These are phyloP conservation scores for Speoplatyrhinus poulsoni DNA, from an alignment of 2,113 vertebrate genomes.

Conservation along the genomic window DNA sequence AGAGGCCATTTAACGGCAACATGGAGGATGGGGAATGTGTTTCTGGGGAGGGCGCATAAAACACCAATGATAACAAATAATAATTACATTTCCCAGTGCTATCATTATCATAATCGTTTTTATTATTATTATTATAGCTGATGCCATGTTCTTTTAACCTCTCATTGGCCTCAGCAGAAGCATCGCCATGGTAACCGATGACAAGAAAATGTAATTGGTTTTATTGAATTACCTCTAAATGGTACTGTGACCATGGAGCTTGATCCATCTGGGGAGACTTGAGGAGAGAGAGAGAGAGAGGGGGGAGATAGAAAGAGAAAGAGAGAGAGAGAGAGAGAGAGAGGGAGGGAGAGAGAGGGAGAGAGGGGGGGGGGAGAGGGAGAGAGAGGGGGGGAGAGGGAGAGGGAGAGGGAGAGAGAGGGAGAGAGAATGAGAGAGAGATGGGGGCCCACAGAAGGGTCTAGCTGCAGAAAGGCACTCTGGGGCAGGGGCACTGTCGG, in stretches of 20 bases:
- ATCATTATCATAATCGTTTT: conserved; percentile 38
- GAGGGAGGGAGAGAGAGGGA: background rate
- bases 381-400: conserved; percentile 11
- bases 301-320: background rate
- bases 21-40: background rate
- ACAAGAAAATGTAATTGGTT: conserved; percentile 58
- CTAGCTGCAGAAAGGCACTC: too few species aligned
- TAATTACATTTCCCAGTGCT: conserved; percentile 63
- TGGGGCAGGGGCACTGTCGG: too few species aligned
- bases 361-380: background rate
- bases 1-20: conserved; percentile 24
- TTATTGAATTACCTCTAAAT: conserved; percentile 69
- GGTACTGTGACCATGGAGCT: conserved; percentile 67
- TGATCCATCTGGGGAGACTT: conserved; percentile 52
- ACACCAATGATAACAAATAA: conserved; percentile 53
- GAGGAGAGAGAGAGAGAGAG: conserved; percentile 4
- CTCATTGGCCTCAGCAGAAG: conserved; percentile 63
- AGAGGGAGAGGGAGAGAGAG: conserved; percentile 11
- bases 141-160: conserved; percentile 62
- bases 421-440: too few species aligned
- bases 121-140: conserved; percentile 76
- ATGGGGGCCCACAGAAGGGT: too few species aligned
- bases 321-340: conserved; percentile 2
- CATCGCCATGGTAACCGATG: conserved; percentile 75
- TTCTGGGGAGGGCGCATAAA: conserved; percentile 34